Conservation (phyloP, 2,888 invertebrate species). For the Tetrapedia diversipes region DNA sequence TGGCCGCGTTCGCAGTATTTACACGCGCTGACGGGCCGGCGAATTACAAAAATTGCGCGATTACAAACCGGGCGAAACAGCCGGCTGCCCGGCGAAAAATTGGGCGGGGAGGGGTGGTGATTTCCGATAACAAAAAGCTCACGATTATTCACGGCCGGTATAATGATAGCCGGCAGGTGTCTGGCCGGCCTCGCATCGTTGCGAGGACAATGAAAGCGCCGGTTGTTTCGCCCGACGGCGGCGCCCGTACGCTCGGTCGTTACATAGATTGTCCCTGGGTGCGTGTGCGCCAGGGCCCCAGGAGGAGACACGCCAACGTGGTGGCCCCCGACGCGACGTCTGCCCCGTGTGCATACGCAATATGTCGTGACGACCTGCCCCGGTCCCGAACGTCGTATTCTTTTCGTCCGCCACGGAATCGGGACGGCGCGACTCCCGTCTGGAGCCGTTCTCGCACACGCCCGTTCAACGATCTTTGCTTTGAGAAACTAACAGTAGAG, state of each 20-base stretch:
- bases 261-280: constrained; percentile 70
- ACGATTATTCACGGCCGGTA: constrained; percentile 75
- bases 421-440: constrained; percentile 2
- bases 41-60: constrained; percentile 69
- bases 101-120: constrained; percentile 50
- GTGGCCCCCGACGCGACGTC: too few relatives aligned
- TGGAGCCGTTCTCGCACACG: constrained; percentile 12
- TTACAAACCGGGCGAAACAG: constrained; percentile 56
- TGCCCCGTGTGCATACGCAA: constrained; percentile 74
- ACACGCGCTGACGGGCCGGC: constrained; percentile 44
- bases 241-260: constrained; percentile 63
- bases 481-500: too few relatives aligned
- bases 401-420: constrained; percentile 48
- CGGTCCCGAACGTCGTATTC: constrained; percentile 3
- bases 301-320: constrained; percentile 70
- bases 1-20: constrained; percentile 45
- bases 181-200: constrained; percentile 68
- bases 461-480: too few relatives aligned
- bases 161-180: constrained; percentile 81
- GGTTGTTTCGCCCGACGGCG: constrained; percentile 68
- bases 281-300: constrained; percentile 63
- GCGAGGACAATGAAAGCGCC: constrained; percentile 71
- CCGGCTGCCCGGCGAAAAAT: constrained; percentile 6
- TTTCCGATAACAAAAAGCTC: constrained; percentile 77
- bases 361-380: constrained; percentile 77